Base-by-base conservation (phyloP, 2,113 vertebrate species). In the Elaphurus davidianus region DNA sequence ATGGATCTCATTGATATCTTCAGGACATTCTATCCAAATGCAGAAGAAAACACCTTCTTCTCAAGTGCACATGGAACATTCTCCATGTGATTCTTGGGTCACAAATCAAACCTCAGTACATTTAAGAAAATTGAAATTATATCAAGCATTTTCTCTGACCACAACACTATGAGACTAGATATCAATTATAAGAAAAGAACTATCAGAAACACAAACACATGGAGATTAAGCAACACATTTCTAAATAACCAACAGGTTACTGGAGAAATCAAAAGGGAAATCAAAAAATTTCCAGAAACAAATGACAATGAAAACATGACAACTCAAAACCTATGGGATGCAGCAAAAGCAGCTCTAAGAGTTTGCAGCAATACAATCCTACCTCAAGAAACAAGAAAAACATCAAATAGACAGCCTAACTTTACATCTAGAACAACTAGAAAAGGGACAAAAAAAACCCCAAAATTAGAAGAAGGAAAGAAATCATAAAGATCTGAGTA, bases 371-470 rank as follows among this genome's bases (percentile, higher is more conserved):
- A 67, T 67, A 67, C 2, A 36, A 67, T 67, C 64, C 64, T 67
- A 67, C 17, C n/a, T 67, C 64, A 36, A 36, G n/a, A 67, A 67
- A 36, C 17, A 67, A 19, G 62, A 9, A 67, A 67, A 67, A 67
- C 17, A 36, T 36, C 4, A 0, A 71, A 36, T 36, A 67, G 64
- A 67, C 64, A 67, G 64, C 19, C n/a, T 36, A 71, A 71, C 17
- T 36, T 67, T 11, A 36, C 19, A 71, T n/a, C 17, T 71, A 71
- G 11, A 71, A 71, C 64, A 71, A 36, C 64, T 71, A 71, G 33
- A 36, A 71, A 67, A 67, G 21, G 33, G 21, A 36, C 7, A 10
- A 10, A 15, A 10, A 15, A 7, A 0, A 0, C 9, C 57, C 6
- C 62, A 36, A 36, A 21, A 36, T 36, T 36, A 36, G n/a, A 2